A percentile compares a stretch with the other conserved stretches of the same genome.
phyloP scores from a whole-genome alignment of 2,113 vertebrate genomes.

The Tetraodon nigroviridis region DNA sequence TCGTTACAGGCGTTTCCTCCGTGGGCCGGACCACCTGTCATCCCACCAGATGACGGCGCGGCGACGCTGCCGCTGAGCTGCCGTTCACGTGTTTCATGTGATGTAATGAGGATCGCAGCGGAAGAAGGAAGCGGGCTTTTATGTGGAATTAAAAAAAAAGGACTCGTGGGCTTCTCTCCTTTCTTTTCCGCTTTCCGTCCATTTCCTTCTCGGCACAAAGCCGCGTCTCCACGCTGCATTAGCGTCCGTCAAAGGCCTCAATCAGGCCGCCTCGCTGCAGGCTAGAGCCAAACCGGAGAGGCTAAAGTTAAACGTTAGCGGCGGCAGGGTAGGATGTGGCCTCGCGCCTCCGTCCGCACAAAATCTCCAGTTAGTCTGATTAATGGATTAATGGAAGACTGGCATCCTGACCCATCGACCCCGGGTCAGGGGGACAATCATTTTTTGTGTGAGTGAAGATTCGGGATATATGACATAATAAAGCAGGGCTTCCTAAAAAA shows the following conservation, averaged over 20 bases:
- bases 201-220: slow-evolving; percentile 64
- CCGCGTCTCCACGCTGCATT: slow-evolving; percentile 61
- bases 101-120: neutral
- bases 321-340: slow-evolving; percentile 50
- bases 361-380: slow-evolving; percentile 44
- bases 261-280: slow-evolving; percentile 63
- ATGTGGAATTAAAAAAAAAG: slow-evolving; percentile 68
- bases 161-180: slow-evolving; percentile 53
- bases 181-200: slow-evolving; percentile 61
- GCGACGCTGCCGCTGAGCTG: slow-evolving; percentile 13
- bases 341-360: slow-evolving; percentile 39
- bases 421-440: slow-evolving; percentile 5
- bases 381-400: slow-evolving; percentile 18
- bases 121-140: slow-evolving; percentile 35
- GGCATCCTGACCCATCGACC: too few relatives aligned
- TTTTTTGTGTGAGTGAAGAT: slow-evolving; percentile 38
- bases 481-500: slow-evolving; percentile 52
- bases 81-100: slow-evolving; percentile 1
- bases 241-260: slow-evolving; percentile 68
- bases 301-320: slow-evolving; percentile 57
- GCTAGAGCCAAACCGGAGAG: slow-evolving; percentile 55
- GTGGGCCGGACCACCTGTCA: slow-evolving; percentile 21
- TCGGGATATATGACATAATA: slow-evolving; percentile 57
- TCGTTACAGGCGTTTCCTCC: slow-evolving; percentile 57
- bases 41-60: slow-evolving; percentile 28